Evolutionary conservation across 1,140 invertebrate genomes (phyloP).

Genomic region (Heterodera schachtii): DNA sequence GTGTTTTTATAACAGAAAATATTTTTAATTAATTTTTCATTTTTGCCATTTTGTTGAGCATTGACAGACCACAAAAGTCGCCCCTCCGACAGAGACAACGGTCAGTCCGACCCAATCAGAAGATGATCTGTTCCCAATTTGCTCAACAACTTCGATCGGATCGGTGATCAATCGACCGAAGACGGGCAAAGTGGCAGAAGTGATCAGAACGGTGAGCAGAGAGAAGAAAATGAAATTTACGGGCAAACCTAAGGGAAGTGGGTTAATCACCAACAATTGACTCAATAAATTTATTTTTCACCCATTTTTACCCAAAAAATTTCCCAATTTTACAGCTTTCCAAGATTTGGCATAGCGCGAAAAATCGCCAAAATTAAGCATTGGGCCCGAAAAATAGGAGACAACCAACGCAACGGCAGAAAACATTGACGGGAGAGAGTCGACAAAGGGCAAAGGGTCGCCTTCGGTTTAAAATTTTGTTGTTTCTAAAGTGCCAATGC

Average conservation of each 20-base stretch:
- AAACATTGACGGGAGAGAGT: slow-evolving; percentile 14
- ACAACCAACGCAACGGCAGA: slow-evolving; percentile 13
- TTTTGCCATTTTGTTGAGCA: background rate
- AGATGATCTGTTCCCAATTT: background rate
- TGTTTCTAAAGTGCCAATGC: background rate
- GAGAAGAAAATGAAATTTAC: slow-evolving; percentile 2
- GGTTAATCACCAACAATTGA: no score
- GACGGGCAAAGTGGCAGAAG: background rate
- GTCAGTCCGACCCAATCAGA: background rate
- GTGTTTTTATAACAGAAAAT: background rate
- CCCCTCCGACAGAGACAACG: background rate
- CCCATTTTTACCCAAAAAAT: slow-evolving; percentile 6
- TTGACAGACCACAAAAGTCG: background rate
- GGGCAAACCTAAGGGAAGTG: background rate
- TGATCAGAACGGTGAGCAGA: slow-evolving; percentile 9
- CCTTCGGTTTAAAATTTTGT: background rate
- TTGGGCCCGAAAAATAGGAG: slow-evolving; percentile 18
- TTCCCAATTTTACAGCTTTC: slow-evolving; percentile 7
- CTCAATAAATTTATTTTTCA: background rate
- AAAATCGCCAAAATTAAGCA: slow-evolving; percentile 28
- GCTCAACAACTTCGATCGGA: slow-evolving; percentile 3
- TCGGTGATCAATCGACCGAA: background rate
- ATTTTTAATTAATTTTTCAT: background rate
- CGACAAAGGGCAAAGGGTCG: background rate
- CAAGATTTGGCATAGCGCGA: slow-evolving; percentile 24